phyloP scores from a whole-genome alignment of 2,797 vertebrate species.

The Sebastes melanostomus region DNA sequence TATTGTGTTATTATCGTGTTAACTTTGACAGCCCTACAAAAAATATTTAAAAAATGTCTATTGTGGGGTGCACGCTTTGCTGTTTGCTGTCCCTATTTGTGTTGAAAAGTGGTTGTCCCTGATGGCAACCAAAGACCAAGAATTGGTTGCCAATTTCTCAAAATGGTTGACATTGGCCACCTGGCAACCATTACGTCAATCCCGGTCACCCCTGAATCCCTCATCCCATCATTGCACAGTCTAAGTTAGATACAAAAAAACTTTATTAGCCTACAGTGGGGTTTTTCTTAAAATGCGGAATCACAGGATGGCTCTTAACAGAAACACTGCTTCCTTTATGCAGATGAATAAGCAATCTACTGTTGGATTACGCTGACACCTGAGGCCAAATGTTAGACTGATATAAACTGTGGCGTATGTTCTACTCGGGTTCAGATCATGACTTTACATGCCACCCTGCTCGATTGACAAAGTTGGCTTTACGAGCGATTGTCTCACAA shows the following conservation, averaged over 20 bases:
- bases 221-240: too few relatives aligned
- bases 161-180: neutral
- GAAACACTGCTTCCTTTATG: slow-evolving; percentile 40
- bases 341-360: neutral
- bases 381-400: slow-evolving; percentile 21
- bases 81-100: neutral
- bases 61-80: neutral
- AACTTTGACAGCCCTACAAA: too few relatives aligned
- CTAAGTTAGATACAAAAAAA: neutral
- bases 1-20: too few relatives aligned
- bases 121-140: neutral
- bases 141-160: neutral
- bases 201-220: neutral
- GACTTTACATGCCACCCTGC: slow-evolving; percentile 26
- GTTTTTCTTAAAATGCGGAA: neutral
- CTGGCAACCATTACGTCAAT: too few relatives aligned
- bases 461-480: neutral
- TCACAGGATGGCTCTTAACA: neutral
- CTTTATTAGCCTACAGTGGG: neutral
- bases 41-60: too few relatives aligned
- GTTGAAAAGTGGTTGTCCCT: neutral
- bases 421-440: slow-evolving; percentile 9
- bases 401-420: neutral
- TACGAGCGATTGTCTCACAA: neutral
- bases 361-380: slow-evolving; percentile 8